These are phyloP conservation scores for Formicarius rufipectus DNA, from an alignment of 2,113 vertebrate species.

Conservation along the genomic window DNA sequence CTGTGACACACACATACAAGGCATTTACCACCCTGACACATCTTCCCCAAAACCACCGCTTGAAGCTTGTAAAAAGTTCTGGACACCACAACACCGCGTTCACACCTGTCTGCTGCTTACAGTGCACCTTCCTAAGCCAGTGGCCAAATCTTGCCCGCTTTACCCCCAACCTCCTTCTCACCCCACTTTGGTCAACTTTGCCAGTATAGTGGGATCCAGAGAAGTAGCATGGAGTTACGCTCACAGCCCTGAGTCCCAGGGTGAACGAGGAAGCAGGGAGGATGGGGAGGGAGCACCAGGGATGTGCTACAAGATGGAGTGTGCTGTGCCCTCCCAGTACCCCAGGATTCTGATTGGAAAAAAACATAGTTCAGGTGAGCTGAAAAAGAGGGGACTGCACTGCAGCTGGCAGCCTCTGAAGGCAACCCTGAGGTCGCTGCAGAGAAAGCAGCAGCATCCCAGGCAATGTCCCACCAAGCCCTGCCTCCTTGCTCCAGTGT, in stretches of 20 bases:
- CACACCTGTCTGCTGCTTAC: neutral
- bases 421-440: neutral
- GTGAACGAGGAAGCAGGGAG: neutral
- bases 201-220: neutral
- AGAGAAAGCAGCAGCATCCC: neutral
- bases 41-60: neutral
- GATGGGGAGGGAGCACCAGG: neutral
- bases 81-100: accelerated
- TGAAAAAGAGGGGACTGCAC: neutral
- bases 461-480: neutral
- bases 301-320: neutral
- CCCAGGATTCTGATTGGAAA: neutral
- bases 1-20: neutral
- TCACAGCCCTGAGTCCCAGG: neutral
- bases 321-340: neutral
- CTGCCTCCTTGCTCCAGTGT: neutral
- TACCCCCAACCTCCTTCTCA: neutral
- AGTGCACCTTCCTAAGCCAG: neutral
- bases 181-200: neutral
- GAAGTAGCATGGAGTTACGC: neutral
- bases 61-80: neutral
- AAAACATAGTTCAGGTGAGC: neutral
- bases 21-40: neutral
- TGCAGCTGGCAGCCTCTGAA: neutral
- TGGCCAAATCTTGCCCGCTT: neutral